Conservation (phyloP, 2,113 vertebrate species). For the Calyptomena viridis region DNA sequence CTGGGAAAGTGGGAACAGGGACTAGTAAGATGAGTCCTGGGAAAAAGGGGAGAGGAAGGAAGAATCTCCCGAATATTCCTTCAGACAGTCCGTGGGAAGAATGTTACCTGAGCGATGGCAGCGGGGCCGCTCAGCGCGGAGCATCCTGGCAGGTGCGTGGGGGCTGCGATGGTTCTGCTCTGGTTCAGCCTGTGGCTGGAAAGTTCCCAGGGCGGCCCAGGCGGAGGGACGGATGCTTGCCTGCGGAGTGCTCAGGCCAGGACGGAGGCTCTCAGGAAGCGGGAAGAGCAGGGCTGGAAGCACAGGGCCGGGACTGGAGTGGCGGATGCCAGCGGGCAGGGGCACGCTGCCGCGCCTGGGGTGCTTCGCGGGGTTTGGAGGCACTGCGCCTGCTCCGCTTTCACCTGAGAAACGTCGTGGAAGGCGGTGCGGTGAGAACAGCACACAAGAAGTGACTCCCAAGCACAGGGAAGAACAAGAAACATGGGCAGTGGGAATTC, state of each 20-base stretch:
- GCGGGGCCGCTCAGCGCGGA: not conserved
- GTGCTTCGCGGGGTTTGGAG: not conserved
- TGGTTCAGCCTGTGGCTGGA: not conserved
- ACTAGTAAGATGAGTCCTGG: too few species aligned
- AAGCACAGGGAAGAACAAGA: rapidly evolving
- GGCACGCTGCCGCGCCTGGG: not conserved
- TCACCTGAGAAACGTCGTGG: rapidly evolving
- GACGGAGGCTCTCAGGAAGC: not conserved
- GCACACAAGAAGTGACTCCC: not conserved
- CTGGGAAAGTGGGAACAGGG: too few species aligned
- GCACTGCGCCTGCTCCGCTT: not conserved
- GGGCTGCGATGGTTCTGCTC: too few species aligned
- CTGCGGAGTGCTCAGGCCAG: not conserved
- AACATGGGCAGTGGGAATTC: not conserved
- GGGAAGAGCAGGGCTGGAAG: not conserved
- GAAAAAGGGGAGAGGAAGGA: too few species aligned
- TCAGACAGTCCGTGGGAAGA: too few species aligned
- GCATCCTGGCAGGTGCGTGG: not conserved
- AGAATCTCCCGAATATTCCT: too few species aligned
- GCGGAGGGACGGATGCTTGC: not conserved
- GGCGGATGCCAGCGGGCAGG: too few species aligned
- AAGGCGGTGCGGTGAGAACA: not conserved
- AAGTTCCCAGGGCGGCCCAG: not conserved
- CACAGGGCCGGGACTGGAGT: too few species aligned
- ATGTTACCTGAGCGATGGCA: not conserved